Percentiles rank a stretch among this genome's conserved stretches.
phyloP scores from a whole-genome alignment of 2,797 vertebrate species.

The Enteromius trimaculatus region DNA sequence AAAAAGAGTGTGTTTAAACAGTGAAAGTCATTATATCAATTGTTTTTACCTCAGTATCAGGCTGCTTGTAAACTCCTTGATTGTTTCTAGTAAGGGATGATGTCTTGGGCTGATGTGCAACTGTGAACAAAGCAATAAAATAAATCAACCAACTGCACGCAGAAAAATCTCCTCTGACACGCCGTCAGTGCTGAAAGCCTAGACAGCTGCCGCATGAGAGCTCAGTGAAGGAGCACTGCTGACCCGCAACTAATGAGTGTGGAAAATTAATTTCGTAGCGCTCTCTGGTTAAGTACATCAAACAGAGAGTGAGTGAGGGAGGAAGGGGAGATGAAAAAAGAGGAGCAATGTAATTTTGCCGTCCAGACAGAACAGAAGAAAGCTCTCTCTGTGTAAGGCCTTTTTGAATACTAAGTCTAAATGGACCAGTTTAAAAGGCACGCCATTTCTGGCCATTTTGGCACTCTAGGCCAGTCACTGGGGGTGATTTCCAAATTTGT shows the following conservation, averaged over 20 bases:
- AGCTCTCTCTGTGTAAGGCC: slow-evolving; percentile 23
- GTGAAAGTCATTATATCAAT: background rate
- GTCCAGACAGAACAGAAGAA: slow-evolving; percentile 35
- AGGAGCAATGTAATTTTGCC: slow-evolving; percentile 7
- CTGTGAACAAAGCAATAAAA: slow-evolving; percentile 27
- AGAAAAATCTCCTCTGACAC: slow-evolving; percentile 24
- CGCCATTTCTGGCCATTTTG: background rate
- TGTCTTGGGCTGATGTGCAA: slow-evolving; percentile 19
- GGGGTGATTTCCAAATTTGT: slow-evolving; percentile 30
- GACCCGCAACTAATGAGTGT: slow-evolving; percentile 31
- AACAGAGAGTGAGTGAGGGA: slow-evolving; percentile 13
- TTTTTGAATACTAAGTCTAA: slow-evolving; percentile 20
- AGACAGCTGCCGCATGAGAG: slow-evolving; percentile 25
- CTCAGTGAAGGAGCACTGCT: slow-evolving; percentile 31
- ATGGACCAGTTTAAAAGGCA: background rate
- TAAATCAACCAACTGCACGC: slow-evolving; percentile 13
- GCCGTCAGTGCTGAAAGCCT: background rate
- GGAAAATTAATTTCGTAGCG: slow-evolving; percentile 33
- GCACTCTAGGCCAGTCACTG: background rate
- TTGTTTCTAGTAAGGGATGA: slow-evolving; percentile 10
- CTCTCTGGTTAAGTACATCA: slow-evolving; percentile 38
- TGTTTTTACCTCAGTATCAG: background rate
- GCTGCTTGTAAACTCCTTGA: background rate
- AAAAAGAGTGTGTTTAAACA: too few relatives aligned
- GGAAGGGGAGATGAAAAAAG: slow-evolving; percentile 25